Conservation (phyloP, 92 coral and sea anemone genomes). For the Micromussa lordhowensis region DNA sequence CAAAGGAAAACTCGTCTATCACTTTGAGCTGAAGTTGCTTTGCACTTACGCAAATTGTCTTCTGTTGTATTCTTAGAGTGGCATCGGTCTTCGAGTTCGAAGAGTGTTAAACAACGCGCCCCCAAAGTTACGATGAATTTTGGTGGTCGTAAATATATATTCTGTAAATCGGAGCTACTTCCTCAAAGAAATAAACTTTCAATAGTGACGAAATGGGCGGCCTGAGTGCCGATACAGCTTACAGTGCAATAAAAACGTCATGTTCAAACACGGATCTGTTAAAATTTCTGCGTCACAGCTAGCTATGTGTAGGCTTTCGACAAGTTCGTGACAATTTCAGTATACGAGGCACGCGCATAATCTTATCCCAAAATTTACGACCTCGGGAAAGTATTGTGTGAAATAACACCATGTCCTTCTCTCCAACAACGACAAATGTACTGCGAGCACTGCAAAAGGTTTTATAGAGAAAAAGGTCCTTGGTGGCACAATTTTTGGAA, state of each 20-base stretch:
- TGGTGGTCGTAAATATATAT: background rate
- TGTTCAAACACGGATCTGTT: background rate
- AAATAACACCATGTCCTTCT: too few species aligned
- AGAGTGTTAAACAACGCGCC: background rate
- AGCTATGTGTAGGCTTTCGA: too few species aligned
- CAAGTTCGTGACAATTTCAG: too few species aligned
- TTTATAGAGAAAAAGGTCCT: too few species aligned
- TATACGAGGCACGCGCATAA: too few species aligned
- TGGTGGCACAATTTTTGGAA: too few species aligned
- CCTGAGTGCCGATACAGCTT: background rate
- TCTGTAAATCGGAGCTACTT: background rate
- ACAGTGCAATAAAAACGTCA: background rate
- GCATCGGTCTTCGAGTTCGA: background rate
- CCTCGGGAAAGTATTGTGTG: too few species aligned
- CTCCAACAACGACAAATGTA: too few species aligned
- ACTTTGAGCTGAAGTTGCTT: background rate
- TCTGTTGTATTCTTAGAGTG: background rate
- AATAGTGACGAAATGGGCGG: background rate
- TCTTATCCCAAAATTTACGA: too few species aligned
- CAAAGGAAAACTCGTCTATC: background rate
- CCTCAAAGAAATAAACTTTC: background rate
- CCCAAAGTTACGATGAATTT: background rate
- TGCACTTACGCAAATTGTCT: background rate
- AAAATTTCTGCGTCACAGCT: too few species aligned
- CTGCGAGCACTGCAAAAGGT: too few species aligned